A percentile compares a stretch with the other conserved stretches of the same genome.
These are phyloP conservation scores for Cephus sareptanus DNA, from an alignment of 2,888 invertebrate genomes.

Conservation along the genomic window DNA sequence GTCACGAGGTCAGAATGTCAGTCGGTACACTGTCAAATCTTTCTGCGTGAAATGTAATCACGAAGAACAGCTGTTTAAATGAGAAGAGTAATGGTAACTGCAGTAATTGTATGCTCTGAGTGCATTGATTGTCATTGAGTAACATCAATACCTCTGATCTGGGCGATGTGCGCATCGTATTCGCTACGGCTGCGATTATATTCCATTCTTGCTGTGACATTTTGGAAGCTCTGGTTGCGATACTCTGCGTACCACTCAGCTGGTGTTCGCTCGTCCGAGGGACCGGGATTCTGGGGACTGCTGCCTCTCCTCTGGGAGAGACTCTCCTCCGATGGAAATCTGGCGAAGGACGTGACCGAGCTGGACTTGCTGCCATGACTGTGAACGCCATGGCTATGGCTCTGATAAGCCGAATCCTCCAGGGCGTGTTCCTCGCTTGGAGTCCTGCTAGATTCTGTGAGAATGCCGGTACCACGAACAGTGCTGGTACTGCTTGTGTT, in stretches of 20 bases:
- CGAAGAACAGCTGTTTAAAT: not conserved
- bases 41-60: not conserved
- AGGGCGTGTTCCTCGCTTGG: conserved; percentile 69
- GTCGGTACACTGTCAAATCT: not conserved
- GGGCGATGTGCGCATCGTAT: conserved; percentile 87
- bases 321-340: conserved; percentile 71
- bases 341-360: conserved; percentile 68
- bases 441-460: conserved; percentile 64
- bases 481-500: conserved; percentile 10
- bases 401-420: conserved; percentile 73
- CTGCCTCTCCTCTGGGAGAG: conserved; percentile 46
- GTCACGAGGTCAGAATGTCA: not conserved
- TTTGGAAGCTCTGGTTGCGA: conserved; percentile 72
- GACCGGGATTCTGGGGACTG: conserved; percentile 38
- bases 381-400: conserved; percentile 64
- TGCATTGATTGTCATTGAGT: not conserved
- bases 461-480: conserved; percentile 28
- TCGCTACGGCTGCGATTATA: conserved; percentile 83
- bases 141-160: conserved; percentile 79
- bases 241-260: conserved; percentile 73
- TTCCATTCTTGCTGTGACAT: conserved; percentile 76
- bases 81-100: not conserved
- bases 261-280: conserved; percentile 57
- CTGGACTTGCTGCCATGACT: conserved; percentile 69
- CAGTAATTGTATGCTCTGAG: not conserved